These are phyloP conservation scores for Melanostoma mellinum DNA, from an alignment of 2,888 invertebrate genomes.

Conservation along the genomic window DNA sequence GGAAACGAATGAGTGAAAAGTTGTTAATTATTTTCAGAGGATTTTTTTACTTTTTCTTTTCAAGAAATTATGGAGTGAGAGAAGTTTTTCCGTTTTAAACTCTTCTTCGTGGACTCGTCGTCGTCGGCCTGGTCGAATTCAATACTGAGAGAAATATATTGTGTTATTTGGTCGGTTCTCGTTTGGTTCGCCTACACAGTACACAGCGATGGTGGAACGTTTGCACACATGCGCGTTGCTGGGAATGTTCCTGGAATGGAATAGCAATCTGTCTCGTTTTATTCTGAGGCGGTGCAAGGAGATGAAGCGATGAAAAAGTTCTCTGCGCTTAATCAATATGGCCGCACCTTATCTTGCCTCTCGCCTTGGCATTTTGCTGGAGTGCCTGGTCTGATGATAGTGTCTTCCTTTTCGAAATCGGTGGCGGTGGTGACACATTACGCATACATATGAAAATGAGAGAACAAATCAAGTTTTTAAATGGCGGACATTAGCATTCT, in stretches of 20 bases:
- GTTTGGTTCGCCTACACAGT: conserved; percentile 58
- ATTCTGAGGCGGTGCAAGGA: background rate
- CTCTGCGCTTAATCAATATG: conserved; percentile 86
- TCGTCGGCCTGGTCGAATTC: conserved; percentile 72
- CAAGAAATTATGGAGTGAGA: conserved; percentile 60
- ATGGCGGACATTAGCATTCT: conserved; percentile 33
- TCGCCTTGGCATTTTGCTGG: conserved; percentile 41
- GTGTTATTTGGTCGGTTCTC: conserved; percentile 63
- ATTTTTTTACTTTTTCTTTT: conserved; percentile 59
- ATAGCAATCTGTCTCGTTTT: conserved; percentile 30
- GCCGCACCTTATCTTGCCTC: conserved; percentile 85
- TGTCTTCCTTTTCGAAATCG: conserved; percentile 40
- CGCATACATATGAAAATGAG: conserved; percentile 23
- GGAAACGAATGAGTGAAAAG: conserved; percentile 58
- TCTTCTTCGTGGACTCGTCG: conserved; percentile 69
- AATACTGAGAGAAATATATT: conserved; percentile 69
- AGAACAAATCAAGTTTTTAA: conserved; percentile 14
- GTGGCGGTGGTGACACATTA: conserved; percentile 51
- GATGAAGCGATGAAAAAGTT: conserved; percentile 20
- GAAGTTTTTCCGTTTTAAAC: conserved; percentile 54
- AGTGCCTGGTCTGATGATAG: conserved; percentile 1
- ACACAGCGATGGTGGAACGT: conserved; percentile 47
- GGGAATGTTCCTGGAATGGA: conserved; percentile 35
- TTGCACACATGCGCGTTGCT: conserved; percentile 23
- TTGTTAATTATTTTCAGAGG: conserved; percentile 37